Base-by-base conservation (phyloP, 2,113 vertebrate genomes). In the Pardalotus punctatus region DNA sequence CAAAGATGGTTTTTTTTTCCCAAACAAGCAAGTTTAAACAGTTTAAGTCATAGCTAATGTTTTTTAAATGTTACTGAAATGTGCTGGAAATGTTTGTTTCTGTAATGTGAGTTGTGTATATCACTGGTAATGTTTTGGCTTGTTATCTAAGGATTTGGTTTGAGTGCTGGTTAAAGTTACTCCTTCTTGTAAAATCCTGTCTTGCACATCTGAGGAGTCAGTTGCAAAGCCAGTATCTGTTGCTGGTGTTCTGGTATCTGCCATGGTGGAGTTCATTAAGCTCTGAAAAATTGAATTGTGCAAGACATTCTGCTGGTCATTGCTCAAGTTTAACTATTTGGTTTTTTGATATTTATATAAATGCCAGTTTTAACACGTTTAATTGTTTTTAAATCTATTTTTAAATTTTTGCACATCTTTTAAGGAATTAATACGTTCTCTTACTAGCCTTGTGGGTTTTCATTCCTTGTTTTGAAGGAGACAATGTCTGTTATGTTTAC, bases 341-440 rank as follows among this genome's bases (percentile, higher is more conserved):
- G 27, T 5, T 71, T 90, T 97, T 98, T 98, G 91, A 96, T 98
- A 97, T 98, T 97, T 98, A 97, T 98, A 97, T 96, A 96, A 97
- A 97, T 96, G 97, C 83, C 97, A 92, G 96, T 96, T 98, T 97
- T 97, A 97, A 93, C 96, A 94, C 94, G 86, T 97, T 98, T 97
- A 88, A 91, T 96, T 97, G 96, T 97, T 97, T 92, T 94, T n/a
- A 84, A 86, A 86, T 80, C 1, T 93, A 94, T 93, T 96, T 88
- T n/a, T 70, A 97, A 96, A 61, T 80, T 96, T 98, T 98, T 98
- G 98, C 98, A 98, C 98, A 98, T 97, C 94, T 97, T 81, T 87
- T 72, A 95, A 95, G 96, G 96, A 98, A 82, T 97, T 97, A 48
- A 6, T 82, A 35, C 94, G 96, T 96, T 97, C 95, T 97, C 88